Percentiles rank a stretch among this genome's conserved stretches.
Evolutionary conservation across 2,113 vertebrate genomes (phyloP).

Genomic region (Pedetes capensis): DNA sequence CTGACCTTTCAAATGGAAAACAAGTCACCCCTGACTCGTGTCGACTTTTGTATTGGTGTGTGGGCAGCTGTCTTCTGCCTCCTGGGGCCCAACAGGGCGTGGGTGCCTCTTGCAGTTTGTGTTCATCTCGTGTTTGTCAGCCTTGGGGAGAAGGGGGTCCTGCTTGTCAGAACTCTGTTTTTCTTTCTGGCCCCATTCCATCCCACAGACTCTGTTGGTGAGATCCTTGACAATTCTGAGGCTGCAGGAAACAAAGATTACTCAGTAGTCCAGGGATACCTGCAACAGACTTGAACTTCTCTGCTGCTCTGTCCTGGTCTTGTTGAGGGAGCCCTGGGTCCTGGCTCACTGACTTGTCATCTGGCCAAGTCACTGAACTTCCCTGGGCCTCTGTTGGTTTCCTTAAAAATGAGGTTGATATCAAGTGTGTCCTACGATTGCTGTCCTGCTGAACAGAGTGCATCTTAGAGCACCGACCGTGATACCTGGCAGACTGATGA

Average conservation of each 20-base stretch:
- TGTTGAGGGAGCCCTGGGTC: background rate
- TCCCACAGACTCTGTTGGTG: background rate
- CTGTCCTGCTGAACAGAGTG: too few species aligned
- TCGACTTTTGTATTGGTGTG: background rate
- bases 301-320: background rate
- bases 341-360: background rate
- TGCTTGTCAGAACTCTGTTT: background rate
- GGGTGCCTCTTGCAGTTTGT: background rate
- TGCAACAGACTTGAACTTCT: background rate
- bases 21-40: background rate
- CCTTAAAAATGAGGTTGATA: too few species aligned
- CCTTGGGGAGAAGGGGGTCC: background rate
- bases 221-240: background rate
- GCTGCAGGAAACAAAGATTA: background rate
- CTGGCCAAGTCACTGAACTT: background rate
- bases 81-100: background rate
- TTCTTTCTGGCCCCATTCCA: background rate
- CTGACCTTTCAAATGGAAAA: conserved; percentile 55
- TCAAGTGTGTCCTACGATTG: too few species aligned
- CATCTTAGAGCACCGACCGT: too few species aligned
- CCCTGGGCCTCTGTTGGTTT: too few species aligned
- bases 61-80: conserved; percentile 43
- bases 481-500: too few species aligned
- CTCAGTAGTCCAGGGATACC: background rate
- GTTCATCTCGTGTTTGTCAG: background rate